Base-by-base conservation (phyloP, 2,113 vertebrate genomes). In the Mormyrus iriodes region DNA sequence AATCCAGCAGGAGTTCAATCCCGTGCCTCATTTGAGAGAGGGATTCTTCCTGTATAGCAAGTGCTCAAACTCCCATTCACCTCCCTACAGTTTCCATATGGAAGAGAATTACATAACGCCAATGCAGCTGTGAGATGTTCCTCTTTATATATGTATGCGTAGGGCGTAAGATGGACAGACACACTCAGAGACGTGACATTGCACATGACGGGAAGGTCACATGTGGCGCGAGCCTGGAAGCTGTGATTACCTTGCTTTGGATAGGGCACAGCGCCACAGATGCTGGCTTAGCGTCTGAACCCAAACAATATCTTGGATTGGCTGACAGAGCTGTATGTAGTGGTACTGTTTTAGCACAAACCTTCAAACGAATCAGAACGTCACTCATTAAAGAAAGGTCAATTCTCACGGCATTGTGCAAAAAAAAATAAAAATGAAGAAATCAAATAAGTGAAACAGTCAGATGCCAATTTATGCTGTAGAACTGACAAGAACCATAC, bases 201-300 rank as follows among this genome's bases (percentile, higher is more conserved):
- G 92, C 46, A 92, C 92, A 94, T 92, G 93, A 92, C 88, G 90
- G 79, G 9, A 89, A 61, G 76, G 31, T 76, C 46, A 52, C 48
- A 82, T 48, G 51, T 44, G 53, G 79, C 35, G 24, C 15, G 73
- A 53, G 48, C 35, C 39, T 61, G 31, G 42, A 85, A 8, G 19
- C 39, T 91, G 90, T 21, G 91, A 88, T 96, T 96, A 96, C 96
- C 96, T 96, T 93, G 95, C 94, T 92, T 96, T 90, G 90, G 95
- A 94, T 88, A 95, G 94, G 35, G 95, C 92, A 94, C 95, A 96
- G 94, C 96, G 95, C 96, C 95, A 96, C 92, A 96, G 95, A 91
- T 96, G 96, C 94, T 96, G 96, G 94, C 96, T 96, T 93, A 96
- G 95, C 88, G 95, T 96, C 96, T 96, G 95, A 94, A 96, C 95